Evolutionary conservation across 2,113 vertebrate genomes (phyloP).

Genomic region (Castor canadensis): DNA sequence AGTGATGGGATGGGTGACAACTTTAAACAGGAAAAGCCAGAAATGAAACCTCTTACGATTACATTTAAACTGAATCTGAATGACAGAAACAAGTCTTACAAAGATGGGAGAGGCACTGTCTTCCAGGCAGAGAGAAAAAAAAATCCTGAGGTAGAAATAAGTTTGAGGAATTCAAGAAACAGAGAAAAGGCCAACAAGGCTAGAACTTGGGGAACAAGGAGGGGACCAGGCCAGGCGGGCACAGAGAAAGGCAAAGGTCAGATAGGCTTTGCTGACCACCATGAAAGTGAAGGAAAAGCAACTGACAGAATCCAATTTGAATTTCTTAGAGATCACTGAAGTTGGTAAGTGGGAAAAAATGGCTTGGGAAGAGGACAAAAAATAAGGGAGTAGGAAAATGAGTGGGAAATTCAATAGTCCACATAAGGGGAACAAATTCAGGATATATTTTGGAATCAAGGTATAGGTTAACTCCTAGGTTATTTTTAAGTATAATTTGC

Average conservation of each 20-base stretch:
- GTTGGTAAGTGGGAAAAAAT: neutral
- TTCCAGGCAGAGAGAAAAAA: neutral
- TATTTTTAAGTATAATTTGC: constrained; percentile 10
- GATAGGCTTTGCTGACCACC: neutral
- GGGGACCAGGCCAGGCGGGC: neutral
- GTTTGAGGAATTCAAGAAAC: neutral
- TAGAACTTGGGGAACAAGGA: neutral
- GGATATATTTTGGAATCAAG: neutral
- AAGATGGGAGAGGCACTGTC: neutral
- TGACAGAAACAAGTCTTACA: neutral
- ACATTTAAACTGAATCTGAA: neutral
- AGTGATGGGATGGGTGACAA: neutral
- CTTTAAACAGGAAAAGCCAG: neutral
- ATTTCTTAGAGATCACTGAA: neutral
- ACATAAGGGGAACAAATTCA: neutral
- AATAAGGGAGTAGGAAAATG: neutral
- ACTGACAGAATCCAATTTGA: neutral
- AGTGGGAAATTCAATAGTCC: neutral
- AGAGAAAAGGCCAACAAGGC: neutral
- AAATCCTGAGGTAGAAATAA: neutral
- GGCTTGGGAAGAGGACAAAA: neutral
- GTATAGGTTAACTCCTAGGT: neutral
- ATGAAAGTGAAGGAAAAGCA: neutral
- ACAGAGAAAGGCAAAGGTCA: neutral
- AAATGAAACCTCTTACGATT: neutral